A percentile compares a stretch with the other conserved stretches of the same genome.
Evolutionary conservation across 2,113 vertebrate genomes (phyloP).

Genomic region (Limanda limanda): DNA sequence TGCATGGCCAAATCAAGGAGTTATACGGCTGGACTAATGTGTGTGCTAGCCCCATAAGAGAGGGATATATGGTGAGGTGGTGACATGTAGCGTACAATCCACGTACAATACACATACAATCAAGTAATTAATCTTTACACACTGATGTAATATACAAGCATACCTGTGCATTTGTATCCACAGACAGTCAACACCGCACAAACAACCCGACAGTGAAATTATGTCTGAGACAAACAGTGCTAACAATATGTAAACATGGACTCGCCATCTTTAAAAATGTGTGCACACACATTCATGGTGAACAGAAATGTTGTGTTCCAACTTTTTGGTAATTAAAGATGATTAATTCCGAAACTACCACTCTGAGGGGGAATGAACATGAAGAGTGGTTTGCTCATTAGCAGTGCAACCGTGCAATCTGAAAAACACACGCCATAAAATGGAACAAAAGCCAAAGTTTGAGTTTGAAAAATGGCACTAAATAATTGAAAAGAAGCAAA

Average conservation of each 20-base stretch:
- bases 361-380: slow-evolving; percentile 41
- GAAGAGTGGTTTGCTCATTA: slow-evolving; percentile 55
- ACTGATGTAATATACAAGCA: background rate
- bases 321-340: slow-evolving; percentile 51
- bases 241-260: slow-evolving; percentile 3
- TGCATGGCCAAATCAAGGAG: slow-evolving; percentile 21
- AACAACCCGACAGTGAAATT: background rate
- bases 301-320: slow-evolving; percentile 22
- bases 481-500: slow-evolving; percentile 44
- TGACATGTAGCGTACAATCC: background rate
- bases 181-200: background rate
- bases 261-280: slow-evolving; percentile 25
- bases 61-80: slow-evolving; percentile 22
- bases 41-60: slow-evolving; percentile 11
- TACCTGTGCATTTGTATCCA: background rate
- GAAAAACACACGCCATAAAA: slow-evolving; percentile 50
- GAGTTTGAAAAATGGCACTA: slow-evolving; percentile 39
- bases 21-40: background rate
- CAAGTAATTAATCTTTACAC: background rate
- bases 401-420: slow-evolving; percentile 33
- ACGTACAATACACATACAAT: background rate
- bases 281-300: background rate
- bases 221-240: background rate
- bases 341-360: slow-evolving; percentile 46
- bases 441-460: slow-evolving; percentile 27